These are phyloP conservation scores for Galemys pyrenaicus DNA, from an alignment of 2,113 vertebrate genomes.

Conservation along the genomic window DNA sequence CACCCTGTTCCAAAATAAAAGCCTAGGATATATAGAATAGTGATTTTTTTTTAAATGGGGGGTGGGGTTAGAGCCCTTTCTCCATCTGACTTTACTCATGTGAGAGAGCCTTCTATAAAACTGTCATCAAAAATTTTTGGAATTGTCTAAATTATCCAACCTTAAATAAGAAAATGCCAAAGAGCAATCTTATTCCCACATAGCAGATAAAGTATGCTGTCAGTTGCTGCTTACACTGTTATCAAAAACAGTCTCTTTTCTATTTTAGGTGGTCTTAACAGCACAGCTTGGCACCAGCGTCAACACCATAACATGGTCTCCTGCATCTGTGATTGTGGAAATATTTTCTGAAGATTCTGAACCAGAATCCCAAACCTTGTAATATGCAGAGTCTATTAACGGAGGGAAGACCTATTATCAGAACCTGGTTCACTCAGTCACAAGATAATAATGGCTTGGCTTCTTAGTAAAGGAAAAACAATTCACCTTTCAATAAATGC, in stretches of 20 bases:
- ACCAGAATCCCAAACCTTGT: not conserved
- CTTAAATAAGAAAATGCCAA: slow-evolving; percentile 3
- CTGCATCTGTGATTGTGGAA: not conserved
- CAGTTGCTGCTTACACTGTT: not conserved
- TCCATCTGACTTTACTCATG: slow-evolving; percentile 1
- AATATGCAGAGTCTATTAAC: not conserved
- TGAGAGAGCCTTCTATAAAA: not conserved
- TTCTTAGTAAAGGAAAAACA: slow-evolving; percentile 35
- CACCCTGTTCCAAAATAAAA: slow-evolving; percentile 87
- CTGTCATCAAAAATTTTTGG: not conserved
- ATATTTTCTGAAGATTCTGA: slow-evolving; percentile 28
- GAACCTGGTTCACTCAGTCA: not conserved
- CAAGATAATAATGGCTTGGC: not conserved
- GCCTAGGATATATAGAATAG: slow-evolving; percentile 55
- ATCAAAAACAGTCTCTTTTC: not conserved
- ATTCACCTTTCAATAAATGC: not conserved
- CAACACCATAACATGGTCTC: not conserved
- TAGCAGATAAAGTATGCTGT: not conserved
- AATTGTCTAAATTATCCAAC: not conserved
- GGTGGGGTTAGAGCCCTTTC: not conserved
- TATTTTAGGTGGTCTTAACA: not conserved
- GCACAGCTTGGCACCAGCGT: not conserved
- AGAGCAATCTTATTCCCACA: slow-evolving; percentile 13
- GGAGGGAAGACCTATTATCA: not conserved
- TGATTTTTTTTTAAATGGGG: slow-evolving; percentile 27